Evolutionary conservation across 2,113 vertebrate species (phyloP).

Genomic region (Urocolius indicus): DNA sequence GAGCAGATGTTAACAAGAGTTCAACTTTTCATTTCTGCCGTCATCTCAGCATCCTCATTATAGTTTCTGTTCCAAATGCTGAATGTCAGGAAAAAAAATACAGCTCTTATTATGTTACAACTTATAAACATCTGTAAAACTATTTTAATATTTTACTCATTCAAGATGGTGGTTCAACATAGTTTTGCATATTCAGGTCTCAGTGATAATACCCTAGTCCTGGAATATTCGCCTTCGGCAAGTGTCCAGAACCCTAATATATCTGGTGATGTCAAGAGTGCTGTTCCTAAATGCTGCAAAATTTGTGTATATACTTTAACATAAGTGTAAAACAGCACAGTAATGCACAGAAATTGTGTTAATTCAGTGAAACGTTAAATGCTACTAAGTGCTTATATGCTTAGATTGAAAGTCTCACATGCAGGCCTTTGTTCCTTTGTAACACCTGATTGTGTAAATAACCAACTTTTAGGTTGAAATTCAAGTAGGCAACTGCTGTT

Average conservation of each 20-base stretch:
- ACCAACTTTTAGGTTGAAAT: neutral
- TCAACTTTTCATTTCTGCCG: neutral
- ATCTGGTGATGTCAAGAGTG: neutral
- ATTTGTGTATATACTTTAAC: neutral
- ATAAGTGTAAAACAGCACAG: neutral
- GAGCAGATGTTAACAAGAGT: neutral
- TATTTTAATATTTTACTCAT: neutral
- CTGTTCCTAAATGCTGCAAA: neutral
- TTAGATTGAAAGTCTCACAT: neutral
- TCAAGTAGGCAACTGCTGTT: neutral
- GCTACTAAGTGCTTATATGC: neutral
- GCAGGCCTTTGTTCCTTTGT: neutral
- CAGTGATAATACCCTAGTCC: neutral
- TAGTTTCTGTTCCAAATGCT: neutral
- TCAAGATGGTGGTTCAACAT: neutral
- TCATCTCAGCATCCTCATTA: neutral
- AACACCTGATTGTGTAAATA: neutral
- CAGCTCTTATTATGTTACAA: accelerated
- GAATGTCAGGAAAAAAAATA: neutral
- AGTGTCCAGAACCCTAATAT: neutral
- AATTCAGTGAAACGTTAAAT: neutral
- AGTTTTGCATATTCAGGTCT: neutral
- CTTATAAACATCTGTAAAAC: neutral
- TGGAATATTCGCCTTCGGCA: neutral
- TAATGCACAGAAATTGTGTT: neutral